Evolutionary conservation across 2,113 vertebrate species (phyloP), one percentile per base, ranked within the genome.

Genomic region (Alligator mississippiensis): DNA sequence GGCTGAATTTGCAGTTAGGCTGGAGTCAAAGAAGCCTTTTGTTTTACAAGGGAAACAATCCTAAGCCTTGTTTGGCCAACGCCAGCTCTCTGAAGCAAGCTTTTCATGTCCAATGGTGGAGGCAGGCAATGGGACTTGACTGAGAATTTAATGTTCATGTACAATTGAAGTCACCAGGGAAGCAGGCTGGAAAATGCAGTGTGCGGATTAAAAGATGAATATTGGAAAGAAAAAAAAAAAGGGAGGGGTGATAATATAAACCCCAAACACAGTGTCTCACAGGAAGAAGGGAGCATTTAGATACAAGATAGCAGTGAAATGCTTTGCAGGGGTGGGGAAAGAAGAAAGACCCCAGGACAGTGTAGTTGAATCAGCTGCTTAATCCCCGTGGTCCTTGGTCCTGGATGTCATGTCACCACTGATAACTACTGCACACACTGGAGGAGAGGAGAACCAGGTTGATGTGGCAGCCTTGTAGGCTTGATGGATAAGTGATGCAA

Each of bases 61-160:
- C 91, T 66, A 82, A 81, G 19, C 91, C 84, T 84, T 93, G 91
- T 94, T 91, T 77, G 85, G 76, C 34, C 88, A 79, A 28, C 25
- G 57, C 38, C 16, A 79, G 85, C 12, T 5, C 0, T 3, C 82
- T 84, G 88, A 80, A 76, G 57, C 34, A 70, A 77, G 72, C 63
- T 2, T 14, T 68, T 81, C 70, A 61, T 15, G 10, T 84, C 70
- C 55, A 88, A 85, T 64, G 61, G 75, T 83, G 70, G 60, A 62
- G 47, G 47, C 47, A 47, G 47, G 47, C 47, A 47, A 47, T 19
- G 11, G 17, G 34, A 74, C 27, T 6, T 3, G 22, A 63, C 47
- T 82, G 0, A 0, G 27, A 16, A 59, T 79, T 82, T 79, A 89
- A 28, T 1, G 6, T 72, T 47, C 66, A 76, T 27, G 13, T 27